Evolutionary conservation across 2,888 invertebrate species (phyloP), one percentile per base, ranked within the genome.

Genomic region (Epistrophella euchroma): DNA sequence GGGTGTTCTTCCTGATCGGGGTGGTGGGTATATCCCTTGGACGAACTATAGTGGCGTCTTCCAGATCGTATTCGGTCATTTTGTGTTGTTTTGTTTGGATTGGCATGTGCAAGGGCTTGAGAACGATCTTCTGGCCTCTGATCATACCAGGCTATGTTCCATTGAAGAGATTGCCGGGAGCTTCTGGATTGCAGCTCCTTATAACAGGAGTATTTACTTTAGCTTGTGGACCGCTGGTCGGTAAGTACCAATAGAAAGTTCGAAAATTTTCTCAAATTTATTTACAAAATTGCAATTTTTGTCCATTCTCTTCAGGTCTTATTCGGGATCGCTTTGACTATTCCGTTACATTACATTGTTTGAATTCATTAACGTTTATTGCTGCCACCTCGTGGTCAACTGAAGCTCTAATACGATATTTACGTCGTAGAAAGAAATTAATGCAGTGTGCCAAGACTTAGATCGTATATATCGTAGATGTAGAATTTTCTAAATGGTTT

Each of bases 141-240:
- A 95, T 96, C 13, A 95, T 96, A 88, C 96, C 96, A 3, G 94
- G 94, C 0, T 94, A 96, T 89, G 96, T 96, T 52, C 95, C 96
- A 0, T 90, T 96, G 15, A 94, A 95, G 85, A 94, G 95, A 78
- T 90, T 96, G 79, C 96, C 96, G 0, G 95, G 95, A 11, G 96
- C 96, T 3, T 94, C 95, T 0, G 96, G 96, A 0, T 92, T 96
- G 60, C 96, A 96, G 89, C 91, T 96, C 45, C 92, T 96, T 10
- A 94, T 94, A 60, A 94, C 95, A 88, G 96, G 96, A 0, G 90
- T 96, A 4, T 93, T 95, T 13, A 95, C 95, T 77, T 90, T 96
- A 4, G 84, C 92, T 0, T 90, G 95, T 28, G 96, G 96, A 58
- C 96, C 96, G 35, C 90, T 95, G 88, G 94, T 96, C 37, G 96